phyloP scores from a whole-genome alignment of 2,888 invertebrate genomes.

The Hypomecis atomaria region DNA sequence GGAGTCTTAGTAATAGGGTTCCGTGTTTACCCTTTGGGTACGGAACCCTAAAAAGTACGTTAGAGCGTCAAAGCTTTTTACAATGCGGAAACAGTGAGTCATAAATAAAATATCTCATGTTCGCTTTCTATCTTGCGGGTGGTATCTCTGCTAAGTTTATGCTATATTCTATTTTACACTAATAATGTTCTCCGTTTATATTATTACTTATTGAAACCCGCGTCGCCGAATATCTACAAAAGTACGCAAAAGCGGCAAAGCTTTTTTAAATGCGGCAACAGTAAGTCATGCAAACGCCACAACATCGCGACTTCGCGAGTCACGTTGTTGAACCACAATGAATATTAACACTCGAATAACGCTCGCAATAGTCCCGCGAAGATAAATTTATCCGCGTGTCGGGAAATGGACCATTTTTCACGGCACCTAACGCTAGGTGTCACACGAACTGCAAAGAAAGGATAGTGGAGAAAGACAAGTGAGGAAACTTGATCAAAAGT shows the following conservation, averaged over 20 bases:
- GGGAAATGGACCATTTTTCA: constrained; percentile 81
- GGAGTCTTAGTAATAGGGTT: too few species aligned
- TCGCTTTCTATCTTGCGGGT: too few species aligned
- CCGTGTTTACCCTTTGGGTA: too few species aligned
- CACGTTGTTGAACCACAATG: constrained; percentile 72
- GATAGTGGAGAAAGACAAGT: constrained; percentile 26
- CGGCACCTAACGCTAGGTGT: constrained; percentile 81
- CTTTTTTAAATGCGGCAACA: constrained; percentile 15
- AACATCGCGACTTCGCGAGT: constrained; percentile 37
- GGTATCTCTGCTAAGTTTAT: too few species aligned
- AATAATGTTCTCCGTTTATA: too few species aligned
- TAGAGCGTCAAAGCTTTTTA: too few species aligned
- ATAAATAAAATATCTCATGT: too few species aligned
- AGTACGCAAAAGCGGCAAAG: background rate
- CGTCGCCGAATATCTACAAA: too few species aligned
- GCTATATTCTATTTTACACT: too few species aligned
- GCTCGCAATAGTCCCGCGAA: constrained; percentile 71
- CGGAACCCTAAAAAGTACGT: too few species aligned
- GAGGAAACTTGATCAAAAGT: background rate
- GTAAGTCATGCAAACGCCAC: constrained; percentile 26
- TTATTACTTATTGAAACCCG: too few species aligned
- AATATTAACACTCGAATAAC: constrained; percentile 81
- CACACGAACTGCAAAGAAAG: constrained; percentile 60
- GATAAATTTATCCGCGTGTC: constrained; percentile 82
- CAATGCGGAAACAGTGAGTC: too few species aligned